Percentiles rank a stretch among this genome's conserved stretches.
These are phyloP conservation scores for Onychorhynchus coronatus DNA, from an alignment of 2,113 vertebrate species.

Conservation along the genomic window DNA sequence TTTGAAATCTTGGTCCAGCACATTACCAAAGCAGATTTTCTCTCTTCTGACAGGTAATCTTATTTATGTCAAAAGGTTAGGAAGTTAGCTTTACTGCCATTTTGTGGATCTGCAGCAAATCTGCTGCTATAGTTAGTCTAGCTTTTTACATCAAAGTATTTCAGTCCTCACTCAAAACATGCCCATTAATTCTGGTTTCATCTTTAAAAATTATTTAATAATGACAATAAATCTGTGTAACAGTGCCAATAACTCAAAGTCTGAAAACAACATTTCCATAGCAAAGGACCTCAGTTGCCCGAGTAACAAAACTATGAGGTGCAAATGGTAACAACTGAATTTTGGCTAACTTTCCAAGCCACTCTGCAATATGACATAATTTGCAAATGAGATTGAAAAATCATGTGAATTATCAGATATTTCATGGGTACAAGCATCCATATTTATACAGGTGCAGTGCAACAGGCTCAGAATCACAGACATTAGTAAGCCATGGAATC, in stretches of 20 bases:
- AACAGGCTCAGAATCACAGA: neutral
- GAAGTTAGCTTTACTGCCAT: neutral
- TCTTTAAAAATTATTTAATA: neutral
- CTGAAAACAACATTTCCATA: neutral
- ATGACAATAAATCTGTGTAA: neutral
- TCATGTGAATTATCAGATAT: neutral
- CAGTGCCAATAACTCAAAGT: neutral
- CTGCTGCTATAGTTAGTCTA: neutral
- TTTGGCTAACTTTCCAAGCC: neutral
- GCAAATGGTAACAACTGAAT: neutral
- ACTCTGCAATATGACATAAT: neutral
- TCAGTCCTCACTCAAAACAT: neutral
- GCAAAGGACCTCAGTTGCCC: neutral
- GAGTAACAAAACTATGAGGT: conserved; percentile 4
- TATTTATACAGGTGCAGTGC: neutral
- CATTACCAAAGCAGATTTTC: neutral
- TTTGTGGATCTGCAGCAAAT: neutral
- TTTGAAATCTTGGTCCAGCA: neutral
- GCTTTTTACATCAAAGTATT: neutral
- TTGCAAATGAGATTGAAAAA: neutral
- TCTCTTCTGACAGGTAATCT: neutral
- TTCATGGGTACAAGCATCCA: neutral
- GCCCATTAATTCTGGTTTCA: neutral
- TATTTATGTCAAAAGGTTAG: neutral
- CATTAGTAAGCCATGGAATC: neutral